Evolutionary conservation across 2,113 vertebrate genomes (phyloP), one percentile per base, ranked within the genome.

Genomic region (Cettia cetti): DNA sequence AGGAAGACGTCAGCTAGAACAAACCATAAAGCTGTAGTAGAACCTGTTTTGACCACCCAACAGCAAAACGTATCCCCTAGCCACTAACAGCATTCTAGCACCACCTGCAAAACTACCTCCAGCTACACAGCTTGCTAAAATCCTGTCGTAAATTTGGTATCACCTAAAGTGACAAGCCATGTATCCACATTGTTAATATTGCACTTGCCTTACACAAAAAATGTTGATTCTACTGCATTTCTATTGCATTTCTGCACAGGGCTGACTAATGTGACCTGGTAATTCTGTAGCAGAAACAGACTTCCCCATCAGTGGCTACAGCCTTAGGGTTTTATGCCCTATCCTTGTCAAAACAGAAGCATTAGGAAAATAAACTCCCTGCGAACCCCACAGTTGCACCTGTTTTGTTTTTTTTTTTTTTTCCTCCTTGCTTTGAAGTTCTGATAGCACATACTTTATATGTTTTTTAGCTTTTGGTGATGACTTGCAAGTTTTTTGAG

Each of bases 301-400:
- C 4, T 10, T 10, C 50, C 50, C 57, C 2, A 1, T 42, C 64
- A 83, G 33, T 1, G 1, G 56, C 6, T 23, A 39, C 56, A 84
- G 65, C 83, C 13, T 60, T 16, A 14, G 24, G 17, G 57, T 40
- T 95, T 91, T 76, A 68, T 23, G 83, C 8, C 1, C 56, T 86
- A 37, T 78, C 54, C 75, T 64, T 78, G 65, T 82, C 86, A 91
- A 84, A 91, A 65, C 53, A 61, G 69, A 53, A 7, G 0, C 61
- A 79, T 72, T 91, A 92, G 57, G 81, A 89, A 95, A 95, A 91
- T 57, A 84, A 82, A 84, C 76, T 42, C 81, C 74, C 80, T 45
- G 65, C 44, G 65, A 94, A 78, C n/a, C 24, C 54, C 53, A 49
- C 30, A 64, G 65, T 75, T 86, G 79, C 59, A 85, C 61, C 26